Evolutionary conservation across 2,888 invertebrate genomes (phyloP).

Genomic region (Plagodis dolabraria): DNA sequence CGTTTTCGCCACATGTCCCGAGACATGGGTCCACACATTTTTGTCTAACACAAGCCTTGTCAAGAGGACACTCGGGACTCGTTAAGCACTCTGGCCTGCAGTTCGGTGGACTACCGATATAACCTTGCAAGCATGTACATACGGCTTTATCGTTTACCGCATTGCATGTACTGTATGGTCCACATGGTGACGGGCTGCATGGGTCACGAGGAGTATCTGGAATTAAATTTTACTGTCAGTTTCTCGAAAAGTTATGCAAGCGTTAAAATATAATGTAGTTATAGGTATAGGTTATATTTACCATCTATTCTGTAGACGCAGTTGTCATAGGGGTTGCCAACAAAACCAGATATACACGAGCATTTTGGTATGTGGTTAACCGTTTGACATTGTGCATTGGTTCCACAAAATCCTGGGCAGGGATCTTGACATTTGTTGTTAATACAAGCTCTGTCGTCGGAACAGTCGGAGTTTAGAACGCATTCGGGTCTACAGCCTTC

Average conservation of each 20-base stretch:
- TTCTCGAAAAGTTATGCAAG: neutral
- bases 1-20: conserved; percentile 88
- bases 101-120: conserved; percentile 89
- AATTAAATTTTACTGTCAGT: conserved; percentile 26
- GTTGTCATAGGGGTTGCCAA: conserved; percentile 88
- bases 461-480: conserved; percentile 87
- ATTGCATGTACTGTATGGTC: conserved; percentile 89
- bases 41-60: conserved; percentile 90
- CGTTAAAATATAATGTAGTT: neutral
- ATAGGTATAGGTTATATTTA: conserved; percentile 2
- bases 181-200: conserved; percentile 91
- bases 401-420: conserved; percentile 91
- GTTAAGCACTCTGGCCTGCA: conserved; percentile 92
- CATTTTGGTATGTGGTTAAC: conserved; percentile 91
- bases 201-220: conserved; percentile 83
- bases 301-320: conserved; percentile 70
- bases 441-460: conserved; percentile 87
- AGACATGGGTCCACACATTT: conserved; percentile 93
- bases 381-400: conserved; percentile 89
- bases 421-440: conserved; percentile 89
- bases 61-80: conserved; percentile 91
- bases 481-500: conserved; percentile 90
- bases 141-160: conserved; percentile 86
- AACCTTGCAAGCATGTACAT: conserved; percentile 88
- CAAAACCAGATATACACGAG: conserved; percentile 86